Conservation (phyloP, 2,888 invertebrate genomes). For the Lacanobia wlatinum region DNA sequence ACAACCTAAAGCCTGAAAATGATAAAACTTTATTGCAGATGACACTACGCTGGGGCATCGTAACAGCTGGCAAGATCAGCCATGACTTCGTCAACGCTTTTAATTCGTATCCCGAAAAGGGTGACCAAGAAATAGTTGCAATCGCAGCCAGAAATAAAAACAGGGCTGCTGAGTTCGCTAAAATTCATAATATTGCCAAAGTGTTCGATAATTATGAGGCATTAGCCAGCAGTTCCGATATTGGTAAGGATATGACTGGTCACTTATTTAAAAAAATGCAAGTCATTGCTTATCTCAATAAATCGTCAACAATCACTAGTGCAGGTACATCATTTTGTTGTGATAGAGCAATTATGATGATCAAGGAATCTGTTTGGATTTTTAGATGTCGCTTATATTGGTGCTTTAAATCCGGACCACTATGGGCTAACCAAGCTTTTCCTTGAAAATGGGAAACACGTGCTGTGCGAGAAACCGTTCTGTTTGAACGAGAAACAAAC, state of each 20-base stretch:
- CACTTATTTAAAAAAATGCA: constrained; percentile 8
- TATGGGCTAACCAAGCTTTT: constrained; percentile 93
- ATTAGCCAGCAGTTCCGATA: constrained; percentile 93
- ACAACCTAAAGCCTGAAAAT: too few relatives aligned
- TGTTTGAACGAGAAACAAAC: constrained; percentile 95
- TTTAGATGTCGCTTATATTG: constrained; percentile 97
- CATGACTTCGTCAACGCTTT: constrained; percentile 95
- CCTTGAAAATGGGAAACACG: constrained; percentile 95
- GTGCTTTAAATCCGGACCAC: constrained; percentile 94
- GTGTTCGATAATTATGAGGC: constrained; percentile 94
- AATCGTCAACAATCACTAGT: constrained; percentile 3
- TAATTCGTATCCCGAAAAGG: constrained; percentile 90
- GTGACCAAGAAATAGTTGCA: constrained; percentile 93
- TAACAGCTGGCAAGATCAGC: constrained; percentile 95
- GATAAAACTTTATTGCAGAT: constrained; percentile 72
- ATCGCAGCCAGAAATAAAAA: constrained; percentile 93
- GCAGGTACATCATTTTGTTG: not conserved
- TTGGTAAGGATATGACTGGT: constrained; percentile 90
- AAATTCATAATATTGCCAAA: constrained; percentile 92
- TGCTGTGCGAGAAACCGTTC: constrained; percentile 97
- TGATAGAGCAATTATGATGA: not conserved
- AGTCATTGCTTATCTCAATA: constrained; percentile 8
- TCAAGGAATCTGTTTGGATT: constrained; percentile 30
- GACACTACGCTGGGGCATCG: constrained; percentile 95
- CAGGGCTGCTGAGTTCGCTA: constrained; percentile 94